Conservation (phyloP, 2,113 vertebrate genomes). For the Psittacus erithacus region DNA sequence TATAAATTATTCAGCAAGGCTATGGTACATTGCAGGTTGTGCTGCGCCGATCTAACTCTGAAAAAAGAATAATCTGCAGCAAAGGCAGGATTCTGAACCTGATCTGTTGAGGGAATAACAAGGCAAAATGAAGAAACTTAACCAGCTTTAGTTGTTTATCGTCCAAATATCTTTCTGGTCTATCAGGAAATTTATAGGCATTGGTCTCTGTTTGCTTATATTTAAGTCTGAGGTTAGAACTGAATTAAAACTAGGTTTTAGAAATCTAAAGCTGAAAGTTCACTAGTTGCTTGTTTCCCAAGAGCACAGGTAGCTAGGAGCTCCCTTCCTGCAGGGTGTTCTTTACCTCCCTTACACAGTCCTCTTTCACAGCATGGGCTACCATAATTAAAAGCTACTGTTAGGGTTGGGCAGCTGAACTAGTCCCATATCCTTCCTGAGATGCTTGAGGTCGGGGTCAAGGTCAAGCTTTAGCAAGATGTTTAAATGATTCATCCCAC, state of each 20-base stretch:
- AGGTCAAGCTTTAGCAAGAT: background rate
- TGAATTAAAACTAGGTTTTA: background rate
- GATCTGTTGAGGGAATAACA: background rate
- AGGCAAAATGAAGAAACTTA: background rate
- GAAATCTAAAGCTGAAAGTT: background rate
- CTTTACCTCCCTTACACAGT: background rate
- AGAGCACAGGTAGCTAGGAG: background rate
- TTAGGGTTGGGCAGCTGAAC: background rate
- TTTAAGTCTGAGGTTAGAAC: background rate
- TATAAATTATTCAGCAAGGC: background rate
- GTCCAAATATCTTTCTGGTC: background rate
- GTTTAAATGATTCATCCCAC: background rate
- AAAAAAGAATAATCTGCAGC: background rate
- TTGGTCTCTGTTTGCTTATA: background rate
- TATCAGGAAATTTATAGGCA: background rate
- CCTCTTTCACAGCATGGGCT: background rate
- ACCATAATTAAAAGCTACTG: background rate
- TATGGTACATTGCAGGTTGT: background rate
- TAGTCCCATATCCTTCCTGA: background rate
- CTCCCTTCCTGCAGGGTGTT: background rate
- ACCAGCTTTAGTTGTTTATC: background rate
- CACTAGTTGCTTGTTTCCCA: background rate
- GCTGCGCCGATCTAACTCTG: background rate
- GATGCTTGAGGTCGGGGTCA: background rate
- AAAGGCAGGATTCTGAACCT: background rate